phyloP scores from a whole-genome alignment of 2,797 vertebrate genomes.

The Dryobates pubescens region DNA sequence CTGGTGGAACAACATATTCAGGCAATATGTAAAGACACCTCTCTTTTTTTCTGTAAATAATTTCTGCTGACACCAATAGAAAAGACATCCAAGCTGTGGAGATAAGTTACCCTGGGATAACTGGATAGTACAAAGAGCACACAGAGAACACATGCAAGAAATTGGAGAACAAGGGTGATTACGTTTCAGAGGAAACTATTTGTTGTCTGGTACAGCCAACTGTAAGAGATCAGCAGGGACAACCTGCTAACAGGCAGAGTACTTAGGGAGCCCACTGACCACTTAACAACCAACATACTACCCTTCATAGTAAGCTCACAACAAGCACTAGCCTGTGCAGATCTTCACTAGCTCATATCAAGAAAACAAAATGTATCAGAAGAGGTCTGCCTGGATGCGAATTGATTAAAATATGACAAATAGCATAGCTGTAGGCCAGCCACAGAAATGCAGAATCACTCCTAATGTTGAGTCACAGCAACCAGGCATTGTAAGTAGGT shows the following conservation, averaged over 20 bases:
- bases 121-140: neutral
- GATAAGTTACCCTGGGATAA: neutral
- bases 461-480: conserved; percentile 41
- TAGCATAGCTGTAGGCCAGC: neutral
- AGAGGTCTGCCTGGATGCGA: neutral
- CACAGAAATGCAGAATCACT: neutral
- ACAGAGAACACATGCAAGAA: neutral
- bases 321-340: neutral
- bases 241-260: neutral
- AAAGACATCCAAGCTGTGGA: neutral
- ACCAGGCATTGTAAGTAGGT: neutral
- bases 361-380: neutral
- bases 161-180: neutral
- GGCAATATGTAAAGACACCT: neutral
- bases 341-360: neutral
- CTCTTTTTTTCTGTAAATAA: neutral
- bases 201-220: neutral
- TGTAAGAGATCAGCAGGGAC: neutral
- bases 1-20: neutral
- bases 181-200: neutral
- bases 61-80: neutral
- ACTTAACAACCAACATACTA: neutral
- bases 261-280: neutral
- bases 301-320: neutral
- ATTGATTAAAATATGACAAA: neutral